Evolutionary conservation across 2,797 vertebrate species (phyloP), one percentile per base, ranked within the genome.

Genomic region (Menidia menidia): DNA sequence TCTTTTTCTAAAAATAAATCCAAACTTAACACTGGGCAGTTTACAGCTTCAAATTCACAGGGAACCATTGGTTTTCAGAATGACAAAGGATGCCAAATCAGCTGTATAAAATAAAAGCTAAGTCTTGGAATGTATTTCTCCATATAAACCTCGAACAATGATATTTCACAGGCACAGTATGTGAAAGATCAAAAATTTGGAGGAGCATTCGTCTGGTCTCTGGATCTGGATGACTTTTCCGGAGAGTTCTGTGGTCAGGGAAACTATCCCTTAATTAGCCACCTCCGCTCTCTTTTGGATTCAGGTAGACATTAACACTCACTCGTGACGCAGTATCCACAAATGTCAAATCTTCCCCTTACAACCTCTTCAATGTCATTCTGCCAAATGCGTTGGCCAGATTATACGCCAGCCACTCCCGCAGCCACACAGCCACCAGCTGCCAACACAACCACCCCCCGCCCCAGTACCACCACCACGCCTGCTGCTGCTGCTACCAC

Each of bases 151-250:
- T 14, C 3, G 12, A 52, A 31, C n/a, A 2, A 8, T 73, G 13
- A 57, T 56, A n/a, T 74, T 64, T 68, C 18, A 60, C 16, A 94
- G 93, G 87, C 68, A 14, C 60, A 58, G 9, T 93, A 91, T 66
- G 47, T 94, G 14, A 90, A 90, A 64, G 70, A 86, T 0, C 86
- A 91, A 25, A 65, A 64, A 1, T 92, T 83, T 76, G 92, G 89
- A 61, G 93, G 93, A 43, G 92, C 89, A 0, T 87, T 94, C 3
- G 35, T 94, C 43, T 94, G 92, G 92, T 13, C 87, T 63, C 61
- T 94, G 48, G 92, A 93, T 62, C 73, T 92, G 50, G 93, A 94
- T 76, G 92, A 94, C 55, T 94, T 94, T 60, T 1, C 33, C 2
- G 93, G 93, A 66, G 64, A 84, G 39, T 93, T 92, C 85, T 94